Conservation (phyloP, 2,888 invertebrate species). For the Caenorhabditis doughertyi region DNA sequence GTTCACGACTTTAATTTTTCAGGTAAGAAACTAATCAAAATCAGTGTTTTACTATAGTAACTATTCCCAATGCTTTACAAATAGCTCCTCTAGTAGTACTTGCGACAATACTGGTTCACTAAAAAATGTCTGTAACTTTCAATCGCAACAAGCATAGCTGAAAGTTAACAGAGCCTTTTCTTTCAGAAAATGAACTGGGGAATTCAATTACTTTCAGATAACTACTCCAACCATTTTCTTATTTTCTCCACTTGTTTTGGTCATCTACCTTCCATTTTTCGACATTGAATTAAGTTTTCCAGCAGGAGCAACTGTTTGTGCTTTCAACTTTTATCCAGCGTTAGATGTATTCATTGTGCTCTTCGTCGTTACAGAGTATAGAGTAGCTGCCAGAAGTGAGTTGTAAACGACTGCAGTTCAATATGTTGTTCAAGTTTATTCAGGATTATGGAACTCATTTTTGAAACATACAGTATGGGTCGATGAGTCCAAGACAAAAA, state of each 20-base stretch:
- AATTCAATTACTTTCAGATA: no score
- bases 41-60: no score
- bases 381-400: constrained; percentile 13
- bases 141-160: no score
- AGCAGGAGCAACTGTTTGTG: constrained; percentile 9
- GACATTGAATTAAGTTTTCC: constrained; percentile 18
- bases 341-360: constrained; percentile 24
- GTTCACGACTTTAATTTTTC: constrained; percentile 19
- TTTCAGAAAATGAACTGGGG: no score
- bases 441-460: background rate
- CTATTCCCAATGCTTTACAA: no score
- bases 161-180: no score
- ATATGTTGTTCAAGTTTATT: background rate
- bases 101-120: no score
- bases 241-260: constrained; percentile 23
- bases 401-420: background rate
- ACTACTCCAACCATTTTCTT: constrained; percentile 24
- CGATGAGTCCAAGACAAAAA: no score
- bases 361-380: constrained; percentile 38
- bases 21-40: background rate
- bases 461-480: background rate
- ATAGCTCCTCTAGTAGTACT: no score
- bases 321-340: constrained; percentile 26
- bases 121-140: no score
- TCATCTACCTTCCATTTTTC: constrained; percentile 20